Base-by-base conservation (phyloP, 1,140 invertebrate species). In the Drosophila leontia region DNA sequence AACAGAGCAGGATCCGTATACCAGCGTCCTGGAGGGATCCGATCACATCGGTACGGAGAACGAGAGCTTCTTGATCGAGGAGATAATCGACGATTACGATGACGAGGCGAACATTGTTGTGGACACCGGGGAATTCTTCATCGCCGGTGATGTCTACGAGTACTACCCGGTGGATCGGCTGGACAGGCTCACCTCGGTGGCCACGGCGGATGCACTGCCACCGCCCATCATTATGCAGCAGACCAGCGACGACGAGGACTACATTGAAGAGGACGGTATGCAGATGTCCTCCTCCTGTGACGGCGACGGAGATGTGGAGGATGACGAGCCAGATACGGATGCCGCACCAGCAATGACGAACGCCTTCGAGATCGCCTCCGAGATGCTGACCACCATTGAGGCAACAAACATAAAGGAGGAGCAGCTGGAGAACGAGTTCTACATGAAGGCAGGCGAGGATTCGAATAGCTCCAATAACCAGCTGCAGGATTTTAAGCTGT, bases 161-260 rank as follows among this genome's bases (percentile, higher is more conserved):
- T 91, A 88, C 56, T 88, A 80, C 55, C 70, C 90, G 19, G 82
- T 86, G 29, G 81, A 91, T 75, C 75, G 82, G 23, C 62, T 87
- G 61, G 83, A 87, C 42, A 79, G 82, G 13, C 65, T 84, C 11
- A 78, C 62, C 9, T 82, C 80, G 11, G 76, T 90, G 60, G 80
- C 80, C 26, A 82, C 81, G 6, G 86, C 86, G n/a, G 82, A 90
- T 61, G 80, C 88, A 1, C 44, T 91, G 34, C 90, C 88, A 17
- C 90, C 90, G 15, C 82, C 90, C 12, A 91, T 91, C 34, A 91
- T 91, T 48, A 91, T 91, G 90, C 90, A 91, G 55, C 79, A 86
- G 23, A 65, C 68, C 12, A 85, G 79, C 48, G 86, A 82, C n/a
- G 85, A 91, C 5, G 85, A 91, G 3, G 84, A 83, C 3, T 77